Base-by-base conservation (phyloP, 2,888 invertebrate species). In the Gortyna flavago region DNA sequence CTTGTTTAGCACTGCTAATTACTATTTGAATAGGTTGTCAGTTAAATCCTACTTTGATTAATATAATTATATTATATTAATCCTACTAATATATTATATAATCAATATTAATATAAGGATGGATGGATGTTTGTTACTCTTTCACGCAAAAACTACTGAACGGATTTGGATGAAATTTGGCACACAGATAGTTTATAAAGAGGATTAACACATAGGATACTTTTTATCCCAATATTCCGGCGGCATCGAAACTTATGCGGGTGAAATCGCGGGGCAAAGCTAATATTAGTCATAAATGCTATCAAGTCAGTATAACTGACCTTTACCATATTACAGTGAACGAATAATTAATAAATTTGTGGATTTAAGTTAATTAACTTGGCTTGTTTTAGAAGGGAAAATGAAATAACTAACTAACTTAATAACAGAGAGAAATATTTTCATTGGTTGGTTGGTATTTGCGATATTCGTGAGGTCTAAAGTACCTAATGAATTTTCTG, bases 311-410 rank as follows among this genome's bases (percentile, higher is more conserved):
- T 35, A 5, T 51, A 51, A 16, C 18, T 64, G 41, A 76, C 16
- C 77, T 64, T 76, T n/a, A 9, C 29, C 2, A 8, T 41, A 57
- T 6, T 29, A 38, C 18, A 11, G 5, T 38, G 18, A 38, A 21
- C 9, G n/a, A 78, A 38, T 68, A 16, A 79, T 68, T 68, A 7
- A n/a, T n/a, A 67, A n/a, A 78, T 66, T 25, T n/a, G 29, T 59
- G 35, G 38, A 25, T 48, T 44, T 4, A 35, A 35, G 29, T 65
- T 66, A 78, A 78, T 79, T 79, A 67, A 44, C 8, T 38, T 65
- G 3, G 35, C 29, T 57, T 25, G n/a, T 79, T 48, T 48, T 78
- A 59, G 38, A 48, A 38, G 25, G 9, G 18, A 48, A 32, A 41
- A 9, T 62, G 5, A 75, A 59, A 29, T 29, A 74, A 73, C n/a